phyloP scores from a whole-genome alignment of 2,113 vertebrate genomes.

The Paratilapia polleni region DNA sequence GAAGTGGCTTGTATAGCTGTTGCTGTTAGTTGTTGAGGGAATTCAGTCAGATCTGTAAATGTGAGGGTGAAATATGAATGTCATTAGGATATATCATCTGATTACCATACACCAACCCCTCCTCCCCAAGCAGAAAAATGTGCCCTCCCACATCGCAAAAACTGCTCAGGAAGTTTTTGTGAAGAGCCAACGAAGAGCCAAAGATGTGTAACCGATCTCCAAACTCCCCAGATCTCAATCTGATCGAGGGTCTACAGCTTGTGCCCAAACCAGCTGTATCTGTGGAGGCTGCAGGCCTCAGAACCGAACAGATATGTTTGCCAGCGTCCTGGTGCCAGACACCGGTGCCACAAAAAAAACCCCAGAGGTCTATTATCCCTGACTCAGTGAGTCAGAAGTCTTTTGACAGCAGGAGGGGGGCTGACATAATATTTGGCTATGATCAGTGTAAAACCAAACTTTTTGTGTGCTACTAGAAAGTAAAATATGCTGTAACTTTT shows the following conservation, averaged over 20 bases:
- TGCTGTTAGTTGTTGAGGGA: not conserved
- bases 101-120: not conserved
- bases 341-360: not conserved
- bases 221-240: not conserved
- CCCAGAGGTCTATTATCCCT: not conserved
- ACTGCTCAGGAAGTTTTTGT: not conserved
- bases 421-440: not conserved
- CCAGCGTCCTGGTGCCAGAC: not conserved
- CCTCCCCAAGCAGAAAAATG: not conserved
- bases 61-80: not conserved
- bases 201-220: not conserved
- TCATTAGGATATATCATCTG: not conserved
- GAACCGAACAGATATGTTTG: not conserved
- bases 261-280: not conserved
- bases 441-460: not conserved
- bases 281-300: not conserved
- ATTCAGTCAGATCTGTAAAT: not conserved
- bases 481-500: not conserved
- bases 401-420: not conserved
- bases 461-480: not conserved
- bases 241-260: fast-evolving
- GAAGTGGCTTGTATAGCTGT: not conserved
- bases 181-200: not conserved
- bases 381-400: not conserved
- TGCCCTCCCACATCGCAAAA: not conserved